Evolutionary conservation across 1,140 invertebrate genomes (phyloP), one percentile per base, ranked within the genome.

Genomic region (Callitettix versicolor): DNA sequence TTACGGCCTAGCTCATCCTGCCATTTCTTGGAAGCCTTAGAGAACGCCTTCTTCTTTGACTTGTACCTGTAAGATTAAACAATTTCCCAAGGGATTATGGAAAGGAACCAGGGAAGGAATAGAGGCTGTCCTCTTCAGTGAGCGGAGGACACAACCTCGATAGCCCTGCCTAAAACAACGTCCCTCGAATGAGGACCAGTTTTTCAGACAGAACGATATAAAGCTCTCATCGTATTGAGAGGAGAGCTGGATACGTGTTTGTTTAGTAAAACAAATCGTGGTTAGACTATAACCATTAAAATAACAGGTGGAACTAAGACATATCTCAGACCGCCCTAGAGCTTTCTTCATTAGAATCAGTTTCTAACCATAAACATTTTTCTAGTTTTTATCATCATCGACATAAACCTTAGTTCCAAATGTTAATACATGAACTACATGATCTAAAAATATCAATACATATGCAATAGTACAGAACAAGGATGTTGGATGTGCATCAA

Each of bases 11-110:
- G 79, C 62, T 92, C 85, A 79, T 98, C 95, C 65, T 91, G 84
- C 95, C 96, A 99, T 72, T 98, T 99, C 78, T 98, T 98, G 67
- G 89, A 87, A 53, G 91, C 83, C 73, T 99, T 99, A 57, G 93
- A 94, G 73, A 99, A 99, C 63, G 97, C 97, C 91, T 98, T 98
- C 91, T 98, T 99, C 83, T 99, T 98, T 69, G 91, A 95, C 74
- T 95, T 94, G 77, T 95, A 98, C 97, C 96, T 99, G 67, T 79
- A 9, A 4, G 9, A 30, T 30, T 4, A 30, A 30, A 30, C 3
- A 30, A 30, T 4, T 30, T 30, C 9, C 26, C 26, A 30, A 30
- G 26, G 26, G 26, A 30, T 30, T 9, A 30, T 30, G 26, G 26
- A 30, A n/a, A 21, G 48, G 36, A 30, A 60, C 15, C 14, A 15